Percentiles rank a stretch among this genome's conserved stretches.
Evolutionary conservation across 2,113 vertebrate species (phyloP).

Genomic region (Myotis davidii): DNA sequence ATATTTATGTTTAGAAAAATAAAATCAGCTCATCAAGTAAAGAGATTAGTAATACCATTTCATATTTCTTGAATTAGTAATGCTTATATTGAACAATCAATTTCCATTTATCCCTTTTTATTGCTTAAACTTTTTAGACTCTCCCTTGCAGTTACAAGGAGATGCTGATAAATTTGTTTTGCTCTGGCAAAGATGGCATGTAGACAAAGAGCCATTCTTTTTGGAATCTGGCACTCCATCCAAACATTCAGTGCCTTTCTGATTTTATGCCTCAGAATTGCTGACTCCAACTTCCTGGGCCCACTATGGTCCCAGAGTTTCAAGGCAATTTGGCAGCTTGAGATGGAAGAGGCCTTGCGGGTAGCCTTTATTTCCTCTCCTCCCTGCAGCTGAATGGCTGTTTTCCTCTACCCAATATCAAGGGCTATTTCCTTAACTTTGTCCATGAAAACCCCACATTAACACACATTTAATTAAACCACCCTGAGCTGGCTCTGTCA

Average conservation of each 20-base stretch:
- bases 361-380: slow-evolving; percentile 16
- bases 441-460: neutral
- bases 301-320: neutral
- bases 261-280: slow-evolving; percentile 57
- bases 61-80: slow-evolving; percentile 65
- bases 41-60: slow-evolving; percentile 51
- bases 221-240: slow-evolving; percentile 20
- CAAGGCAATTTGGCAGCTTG: slow-evolving; percentile 48
- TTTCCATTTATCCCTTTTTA: slow-evolving; percentile 49
- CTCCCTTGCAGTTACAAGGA: slow-evolving; percentile 54
- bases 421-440: neutral
- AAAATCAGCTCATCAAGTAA: slow-evolving; percentile 56
- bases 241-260: slow-evolving; percentile 58
- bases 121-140: slow-evolving; percentile 59
- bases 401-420: neutral
- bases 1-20: slow-evolving; percentile 18
- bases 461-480: neutral
- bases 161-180: slow-evolving; percentile 68
- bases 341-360: slow-evolving; percentile 16
- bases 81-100: slow-evolving; percentile 40
- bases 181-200: slow-evolving; percentile 57
- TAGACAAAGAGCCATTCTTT: slow-evolving; percentile 69
- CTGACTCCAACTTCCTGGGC: slow-evolving; percentile 67
- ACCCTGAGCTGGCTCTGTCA: neutral
- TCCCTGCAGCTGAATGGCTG: neutral